Base-by-base conservation (phyloP, 2,888 invertebrate species). In the Lydus trimaculatus region DNA sequence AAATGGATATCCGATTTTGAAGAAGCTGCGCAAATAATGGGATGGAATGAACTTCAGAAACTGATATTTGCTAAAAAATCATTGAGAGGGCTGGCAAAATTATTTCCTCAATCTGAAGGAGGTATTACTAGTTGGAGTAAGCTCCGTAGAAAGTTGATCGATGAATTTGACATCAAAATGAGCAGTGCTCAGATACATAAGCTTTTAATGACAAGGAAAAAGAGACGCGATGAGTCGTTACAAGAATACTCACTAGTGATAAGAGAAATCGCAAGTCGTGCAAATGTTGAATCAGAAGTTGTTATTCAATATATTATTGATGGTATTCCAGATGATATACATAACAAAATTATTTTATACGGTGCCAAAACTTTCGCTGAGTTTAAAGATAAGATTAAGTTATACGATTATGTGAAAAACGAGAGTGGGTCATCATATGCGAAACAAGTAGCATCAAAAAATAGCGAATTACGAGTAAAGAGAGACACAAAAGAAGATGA, bases 231-330 rank as follows among this genome's bases (percentile, higher is more conserved):
- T 15, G 83, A 84, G 70, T 79, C 79, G 1, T 75, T 77, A 9
- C 81, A 81, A 67, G 81, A 84, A 64, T 85, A 84, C 71, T 79
- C 81, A 17, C 67, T 83, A 5, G 63, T 61, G 13, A 85, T 84
- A 82, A 80, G 79, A 67, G 83, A 85, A 71, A 68, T 84, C n/a
- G 83, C 81, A 23, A 72, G 77, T 8, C 77, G 81, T 61, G 83
- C 77, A 0, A 73, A 72, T 3, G 72, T 84, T 31, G 83, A 84
- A 72, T 76, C 78, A 33, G 79, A 71, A 61, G 77, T 76, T 4
- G 56, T 84, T 7, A 84, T 83, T 5, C 81, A 83, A 60, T 85
- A 83, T 69, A 36, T 75, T 0, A 73, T 76, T 11, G 74, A 76
- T 64, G 75, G 73, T 4, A 74, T 76, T 31, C 17, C 9, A 31